Evolutionary conservation across 2,797 vertebrate species (phyloP).

Genomic region (Uromys caudimaculatus): DNA sequence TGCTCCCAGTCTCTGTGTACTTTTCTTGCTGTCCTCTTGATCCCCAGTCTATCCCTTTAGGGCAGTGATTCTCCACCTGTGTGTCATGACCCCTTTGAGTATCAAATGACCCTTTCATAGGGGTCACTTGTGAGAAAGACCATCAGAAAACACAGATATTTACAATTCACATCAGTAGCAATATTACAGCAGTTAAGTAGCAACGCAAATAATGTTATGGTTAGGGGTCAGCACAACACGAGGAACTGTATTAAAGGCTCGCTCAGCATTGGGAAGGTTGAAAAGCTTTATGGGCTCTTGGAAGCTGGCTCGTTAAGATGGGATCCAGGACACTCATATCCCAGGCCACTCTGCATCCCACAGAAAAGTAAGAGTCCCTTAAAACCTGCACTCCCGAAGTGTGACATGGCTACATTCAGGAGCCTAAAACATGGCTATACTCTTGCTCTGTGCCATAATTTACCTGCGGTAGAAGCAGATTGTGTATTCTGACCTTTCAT

Average conservation of each 20-base stretch:
- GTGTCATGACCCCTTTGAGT: not conserved
- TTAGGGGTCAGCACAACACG: not conserved
- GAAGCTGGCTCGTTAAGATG: not conserved
- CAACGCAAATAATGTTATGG: not conserved
- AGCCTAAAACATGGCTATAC: not conserved
- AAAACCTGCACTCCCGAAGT: not conserved
- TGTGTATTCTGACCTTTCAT: slow-evolving; percentile 11
- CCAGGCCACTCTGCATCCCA: not conserved
- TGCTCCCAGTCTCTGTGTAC: not conserved
- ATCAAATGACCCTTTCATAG: not conserved
- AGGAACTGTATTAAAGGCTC: not conserved
- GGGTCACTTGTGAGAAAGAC: not conserved
- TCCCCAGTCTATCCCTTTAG: not conserved
- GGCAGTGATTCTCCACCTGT: not conserved
- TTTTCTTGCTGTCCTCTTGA: not conserved
- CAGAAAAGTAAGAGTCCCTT: not conserved
- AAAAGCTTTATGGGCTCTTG: not conserved
- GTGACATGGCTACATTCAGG: not conserved
- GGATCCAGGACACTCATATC: not conserved
- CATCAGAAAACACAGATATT: not conserved
- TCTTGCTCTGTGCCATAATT: not conserved
- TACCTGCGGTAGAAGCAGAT: not conserved
- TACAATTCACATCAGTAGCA: not conserved
- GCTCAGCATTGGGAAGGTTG: not conserved
- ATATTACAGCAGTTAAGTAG: not conserved